These are phyloP conservation scores for Drosophila parabipectinata DNA, from an alignment of 1,140 invertebrate genomes.

Conservation along the genomic window DNA sequence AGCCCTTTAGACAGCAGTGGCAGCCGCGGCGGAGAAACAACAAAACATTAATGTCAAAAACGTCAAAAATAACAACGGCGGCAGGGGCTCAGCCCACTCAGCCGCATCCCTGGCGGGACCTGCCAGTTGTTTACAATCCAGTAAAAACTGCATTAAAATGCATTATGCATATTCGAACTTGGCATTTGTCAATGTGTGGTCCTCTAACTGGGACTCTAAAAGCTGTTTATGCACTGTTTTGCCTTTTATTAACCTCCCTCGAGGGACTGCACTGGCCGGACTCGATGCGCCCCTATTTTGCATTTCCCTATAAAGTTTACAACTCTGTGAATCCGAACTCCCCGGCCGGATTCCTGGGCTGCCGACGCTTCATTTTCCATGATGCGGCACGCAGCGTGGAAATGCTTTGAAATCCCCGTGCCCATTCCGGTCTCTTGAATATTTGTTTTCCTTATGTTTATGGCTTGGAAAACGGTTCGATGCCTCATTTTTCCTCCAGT, in stretches of 20 bases:
- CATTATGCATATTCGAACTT: slow-evolving; percentile 53
- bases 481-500: slow-evolving; percentile 57
- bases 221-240: slow-evolving; percentile 7
- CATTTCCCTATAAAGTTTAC: slow-evolving; percentile 45
- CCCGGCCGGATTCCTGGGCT: slow-evolving; percentile 5
- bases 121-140: slow-evolving; percentile 63
- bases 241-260: slow-evolving; percentile 44
- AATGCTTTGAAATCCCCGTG: slow-evolving; percentile 47
- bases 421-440: slow-evolving; percentile 10
- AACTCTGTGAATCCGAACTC: slow-evolving; percentile 18
- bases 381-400: slow-evolving; percentile 39
- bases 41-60: slow-evolving; percentile 81
- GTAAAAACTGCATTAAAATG: slow-evolving; percentile 71
- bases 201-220: not conserved
- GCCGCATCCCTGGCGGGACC: slow-evolving; percentile 48
- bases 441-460: slow-evolving; percentile 58
- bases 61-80: slow-evolving; percentile 65
- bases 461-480: slow-evolving; percentile 62
- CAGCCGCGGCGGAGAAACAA: slow-evolving; percentile 57
- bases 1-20: slow-evolving; percentile 59
- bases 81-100: slow-evolving; percentile 5
- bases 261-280: slow-evolving; percentile 4
- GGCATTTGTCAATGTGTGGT: slow-evolving; percentile 39
- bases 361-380: slow-evolving; percentile 29
- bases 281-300: slow-evolving; percentile 20